Base-by-base conservation (phyloP, 2,797 vertebrate genomes). In the Arnoldichthys spilopterus region DNA sequence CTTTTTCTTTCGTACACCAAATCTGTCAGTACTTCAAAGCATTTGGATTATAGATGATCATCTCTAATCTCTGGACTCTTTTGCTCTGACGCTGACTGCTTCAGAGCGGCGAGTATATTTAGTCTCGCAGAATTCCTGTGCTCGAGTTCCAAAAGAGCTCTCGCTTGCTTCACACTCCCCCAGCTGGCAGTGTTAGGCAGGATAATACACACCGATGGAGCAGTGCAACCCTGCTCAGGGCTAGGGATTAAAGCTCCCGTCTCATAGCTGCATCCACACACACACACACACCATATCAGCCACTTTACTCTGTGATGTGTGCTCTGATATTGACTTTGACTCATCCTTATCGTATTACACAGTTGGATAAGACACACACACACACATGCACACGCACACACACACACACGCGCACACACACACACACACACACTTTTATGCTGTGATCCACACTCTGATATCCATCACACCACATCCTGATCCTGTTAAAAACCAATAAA, bases 401-500 rank as follows among this genome's bases (percentile, higher is more conserved):
- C n/a, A n/a, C n/a, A n/a, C n/a, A n/a, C n/a, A n/a, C n/a, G n/a
- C n/a, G n/a, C n/a, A 90, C 92, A 93, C 93, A 93, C 94, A 92
- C 89, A 86, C 84, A 89, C 90, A 70, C 20, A 43, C 5, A 13
- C 40, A 37, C 34, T 3, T 49, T 91, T 90, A 86, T 88, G 88
- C 87, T 40, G 78, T 70, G 83, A 85, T 91, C 90, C 90, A 90
- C 90, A 90, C 86, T 88, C 86, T 87, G 86, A 92, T 90, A 90
- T 88, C 87, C 91, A 90, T 86, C 86, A 85, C 87, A 89, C 92
- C 89, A 93, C 88, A 92, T 84, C 76, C 88, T 89, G 90, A 93
- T 92, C 91, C 92, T 92, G 92, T 92, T 92, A 92, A 86, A 91
- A 88, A 92, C 91, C 92, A 93, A 92, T 93, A 93, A 92, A 85